A percentile compares a stretch with the other conserved stretches of the same genome.
Conservation (phyloP, 2,797 vertebrate species). For the Rhynchonycteris naso region DNA sequence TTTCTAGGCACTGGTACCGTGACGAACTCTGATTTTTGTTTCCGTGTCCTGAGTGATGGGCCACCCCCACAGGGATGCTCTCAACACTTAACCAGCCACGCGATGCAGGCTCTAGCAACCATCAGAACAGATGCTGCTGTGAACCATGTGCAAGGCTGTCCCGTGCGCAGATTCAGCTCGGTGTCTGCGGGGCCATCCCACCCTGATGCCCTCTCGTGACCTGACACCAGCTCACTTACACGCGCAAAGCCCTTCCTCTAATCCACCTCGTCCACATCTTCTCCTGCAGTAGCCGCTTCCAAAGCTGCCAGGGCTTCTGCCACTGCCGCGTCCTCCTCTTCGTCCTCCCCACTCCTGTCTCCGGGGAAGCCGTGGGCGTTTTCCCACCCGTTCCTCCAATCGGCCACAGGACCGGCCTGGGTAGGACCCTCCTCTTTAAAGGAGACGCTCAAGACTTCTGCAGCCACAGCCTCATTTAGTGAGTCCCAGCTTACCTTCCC, state of each 20-base stretch:
- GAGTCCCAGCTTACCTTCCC: conserved; percentile 60
- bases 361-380: rapidly evolving
- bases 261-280: conserved; percentile 87
- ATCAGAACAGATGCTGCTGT: neutral
- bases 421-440: neutral
- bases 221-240: neutral
- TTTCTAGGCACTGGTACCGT: neutral
- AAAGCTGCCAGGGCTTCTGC: conserved; percentile 95
- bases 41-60: neutral
- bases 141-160: neutral
- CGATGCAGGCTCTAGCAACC: neutral
- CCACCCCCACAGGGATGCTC: too few species aligned
- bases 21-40: neutral
- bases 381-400: neutral
- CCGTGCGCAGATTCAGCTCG: rapidly evolving
- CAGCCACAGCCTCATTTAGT: neutral
- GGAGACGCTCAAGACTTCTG: neutral
- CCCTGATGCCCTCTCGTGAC: rapidly evolving
- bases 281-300: conserved; percentile 95
- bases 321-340: conserved; percentile 91
- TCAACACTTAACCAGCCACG: rapidly evolving
- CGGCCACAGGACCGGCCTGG: rapidly evolving
- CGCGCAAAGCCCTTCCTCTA: neutral
- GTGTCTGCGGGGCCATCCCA: rapidly evolving
- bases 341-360: conserved; percentile 43